Base-by-base conservation (phyloP, 2,113 vertebrate species). In the Athene noctua region DNA sequence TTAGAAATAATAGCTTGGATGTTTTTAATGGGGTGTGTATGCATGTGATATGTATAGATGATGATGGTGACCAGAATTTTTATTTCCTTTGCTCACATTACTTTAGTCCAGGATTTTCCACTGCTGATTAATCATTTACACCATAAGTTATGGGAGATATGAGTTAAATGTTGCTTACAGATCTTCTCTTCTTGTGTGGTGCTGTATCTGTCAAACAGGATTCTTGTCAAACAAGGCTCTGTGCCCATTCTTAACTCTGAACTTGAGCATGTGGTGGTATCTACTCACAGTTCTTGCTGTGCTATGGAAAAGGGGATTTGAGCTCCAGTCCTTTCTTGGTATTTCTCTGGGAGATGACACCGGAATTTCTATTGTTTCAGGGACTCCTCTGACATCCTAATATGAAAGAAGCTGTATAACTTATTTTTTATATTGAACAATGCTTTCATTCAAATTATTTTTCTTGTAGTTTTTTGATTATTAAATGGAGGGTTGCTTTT, bases 11-110 rank as follows among this genome's bases (percentile, higher is more conserved):
- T 2, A 30, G 32, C 7, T 70, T 79, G 65, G 13, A 20, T 3
- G 58, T 54, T 80, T 68, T 34, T 61, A 54, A 1, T 2, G 0
- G 21, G 4, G 13, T 25, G 1, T 25, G 3, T 19, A 15, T 68
- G 54, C n/a, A 5, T 40, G 20, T 40, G 27, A 20, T 55, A 5
- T 4, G 17, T 7, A 0, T 17, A 67, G n/a, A 15, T 73, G 61
- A 4, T 47, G 81, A 6, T 49, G 79, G 9, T 52, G 44, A 9
- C 25, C 22, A 78, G 46, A 54, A 26, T 57, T 47, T 49, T 84
- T 36, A 13, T 67, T 90, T 93, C 23, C 6, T 2, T 67, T 74
- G 9, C 36, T 93, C 5, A 2, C 8, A 2, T 77, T 57, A 52
- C 7, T 72, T 90, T 71, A 65, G 34, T 13, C 34, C 55, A 46